Percentiles rank a stretch among this genome's conserved stretches.
These are phyloP conservation scores for Tor tambroides DNA, from an alignment of 2,113 vertebrate genomes.

Conservation along the genomic window DNA sequence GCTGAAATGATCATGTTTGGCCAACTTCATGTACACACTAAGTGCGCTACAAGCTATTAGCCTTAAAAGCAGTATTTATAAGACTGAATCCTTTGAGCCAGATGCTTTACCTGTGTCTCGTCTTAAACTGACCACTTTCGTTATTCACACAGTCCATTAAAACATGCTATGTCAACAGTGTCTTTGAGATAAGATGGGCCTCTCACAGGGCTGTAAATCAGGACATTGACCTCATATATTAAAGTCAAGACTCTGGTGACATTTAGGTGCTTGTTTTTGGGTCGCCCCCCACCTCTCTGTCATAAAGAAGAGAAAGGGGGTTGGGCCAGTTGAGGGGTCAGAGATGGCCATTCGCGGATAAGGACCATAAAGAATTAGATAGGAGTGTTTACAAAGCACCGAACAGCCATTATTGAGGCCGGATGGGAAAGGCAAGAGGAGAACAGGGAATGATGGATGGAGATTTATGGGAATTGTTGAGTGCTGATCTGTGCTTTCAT, in stretches of 20 bases:
- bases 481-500: not conserved
- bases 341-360: not conserved
- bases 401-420: conserved; percentile 30
- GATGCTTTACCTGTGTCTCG: conserved; percentile 12
- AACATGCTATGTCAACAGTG: conserved; percentile 35
- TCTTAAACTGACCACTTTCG: conserved; percentile 16
- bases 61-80: not conserved
- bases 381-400: conserved; percentile 58
- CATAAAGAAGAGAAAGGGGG: not conserved
- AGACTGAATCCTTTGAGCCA: not conserved
- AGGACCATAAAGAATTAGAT: conserved; percentile 47
- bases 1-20: not conserved
- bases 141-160: conserved; percentile 38
- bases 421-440: not conserved
- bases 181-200: conserved; percentile 36
- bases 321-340: conserved; percentile 48
- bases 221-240: conserved; percentile 42
- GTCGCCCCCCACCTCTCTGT: not conserved
- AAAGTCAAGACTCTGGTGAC: not conserved
- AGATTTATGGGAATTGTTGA: conserved; percentile 31
- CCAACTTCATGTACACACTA: not conserved
- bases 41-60: not conserved
- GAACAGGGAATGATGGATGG: conserved; percentile 26
- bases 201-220: conserved; percentile 44
- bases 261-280: conserved; percentile 42